Evolutionary conservation across 2,797 vertebrate species (phyloP).

Genomic region (Zonotrichia albicollis): DNA sequence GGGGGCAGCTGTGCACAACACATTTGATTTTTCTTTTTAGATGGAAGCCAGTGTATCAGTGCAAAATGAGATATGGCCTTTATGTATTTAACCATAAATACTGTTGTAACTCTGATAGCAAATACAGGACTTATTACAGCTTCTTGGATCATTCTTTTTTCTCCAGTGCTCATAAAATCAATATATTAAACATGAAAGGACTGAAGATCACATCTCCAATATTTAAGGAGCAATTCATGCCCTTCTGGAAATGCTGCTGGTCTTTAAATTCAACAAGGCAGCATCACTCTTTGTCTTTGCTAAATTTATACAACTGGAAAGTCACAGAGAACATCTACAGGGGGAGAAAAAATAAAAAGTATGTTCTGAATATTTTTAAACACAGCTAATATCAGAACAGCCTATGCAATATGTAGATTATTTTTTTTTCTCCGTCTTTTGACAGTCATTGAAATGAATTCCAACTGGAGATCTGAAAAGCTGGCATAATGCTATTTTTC

Average conservation of each 20-base stretch:
- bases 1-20: not conserved
- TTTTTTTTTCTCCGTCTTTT: not conserved
- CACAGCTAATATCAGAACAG: not conserved
- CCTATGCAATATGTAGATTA: not conserved
- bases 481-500: not conserved
- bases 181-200: not conserved
- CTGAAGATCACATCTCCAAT: not conserved
- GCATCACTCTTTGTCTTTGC: not conserved
- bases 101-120: not conserved
- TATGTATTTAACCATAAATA: not conserved
- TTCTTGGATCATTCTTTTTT: not conserved
- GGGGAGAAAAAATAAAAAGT: fast-evolving
- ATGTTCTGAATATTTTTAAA: not conserved
- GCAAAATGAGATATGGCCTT: not conserved
- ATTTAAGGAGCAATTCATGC: not conserved
- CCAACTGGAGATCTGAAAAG: not conserved
- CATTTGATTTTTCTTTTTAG: not conserved
- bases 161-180: not conserved
- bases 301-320: not conserved
- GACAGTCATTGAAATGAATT: not conserved
- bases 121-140: not conserved
- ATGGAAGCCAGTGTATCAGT: not conserved
- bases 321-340: not conserved
- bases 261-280: not conserved
- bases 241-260: not conserved